phyloP scores from a whole-genome alignment of 2,797 vertebrate species.

The Pyrocephalus nanus region DNA sequence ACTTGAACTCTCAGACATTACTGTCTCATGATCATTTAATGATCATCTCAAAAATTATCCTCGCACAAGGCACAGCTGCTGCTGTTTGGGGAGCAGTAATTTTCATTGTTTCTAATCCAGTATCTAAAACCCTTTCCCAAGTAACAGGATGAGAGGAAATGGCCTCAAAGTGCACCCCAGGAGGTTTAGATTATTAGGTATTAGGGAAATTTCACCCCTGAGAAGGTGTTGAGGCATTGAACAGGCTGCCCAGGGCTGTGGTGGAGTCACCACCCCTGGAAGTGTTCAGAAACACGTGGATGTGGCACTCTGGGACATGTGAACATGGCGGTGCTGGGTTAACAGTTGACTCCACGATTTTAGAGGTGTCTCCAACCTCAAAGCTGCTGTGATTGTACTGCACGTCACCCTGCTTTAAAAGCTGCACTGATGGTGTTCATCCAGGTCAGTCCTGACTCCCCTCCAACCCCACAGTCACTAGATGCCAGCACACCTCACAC shows the following conservation, averaged over 20 bases:
- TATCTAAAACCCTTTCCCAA: not conserved
- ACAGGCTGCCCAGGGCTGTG: not conserved
- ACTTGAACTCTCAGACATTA: not conserved
- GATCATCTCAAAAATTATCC: not conserved
- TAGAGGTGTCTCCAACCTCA: not conserved
- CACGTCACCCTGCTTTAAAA: not conserved
- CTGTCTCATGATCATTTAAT: not conserved
- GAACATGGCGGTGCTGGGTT: not conserved
- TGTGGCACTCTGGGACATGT: not conserved
- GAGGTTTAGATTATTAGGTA: not conserved
- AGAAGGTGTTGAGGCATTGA: not conserved
- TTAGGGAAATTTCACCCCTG: not conserved
- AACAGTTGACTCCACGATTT: not conserved
- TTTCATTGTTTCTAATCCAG: not conserved
- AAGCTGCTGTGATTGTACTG: not conserved
- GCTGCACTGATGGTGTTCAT: not conserved
- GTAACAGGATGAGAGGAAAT: not conserved
- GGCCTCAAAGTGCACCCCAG: not conserved
- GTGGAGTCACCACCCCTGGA: not conserved
- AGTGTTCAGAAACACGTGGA: fast-evolving
- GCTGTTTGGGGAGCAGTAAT: not conserved
- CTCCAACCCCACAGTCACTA: not conserved
- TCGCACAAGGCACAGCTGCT: not conserved
- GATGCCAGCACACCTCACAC: not conserved
- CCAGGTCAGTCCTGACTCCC: not conserved